A percentile compares a stretch with the other conserved stretches of the same genome.
phyloP scores from a whole-genome alignment of 2,888 invertebrate genomes.

The Hyposoter dolosus region DNA sequence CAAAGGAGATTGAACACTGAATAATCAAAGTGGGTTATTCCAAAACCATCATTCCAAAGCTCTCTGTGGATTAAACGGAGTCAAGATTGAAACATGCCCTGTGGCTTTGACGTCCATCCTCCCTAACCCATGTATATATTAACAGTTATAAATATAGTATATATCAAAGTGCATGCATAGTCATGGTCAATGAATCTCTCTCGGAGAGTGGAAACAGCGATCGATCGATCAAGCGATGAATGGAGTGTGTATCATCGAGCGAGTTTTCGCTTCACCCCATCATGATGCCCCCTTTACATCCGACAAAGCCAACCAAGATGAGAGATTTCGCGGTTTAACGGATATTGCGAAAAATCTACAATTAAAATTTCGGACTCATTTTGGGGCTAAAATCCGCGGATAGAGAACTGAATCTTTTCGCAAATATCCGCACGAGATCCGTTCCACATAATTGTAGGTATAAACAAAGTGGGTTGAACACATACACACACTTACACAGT shows the following conservation, averaged over 20 bases:
- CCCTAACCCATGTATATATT: conserved; percentile 16
- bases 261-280: conserved; percentile 38
- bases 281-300: conserved; percentile 26
- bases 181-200: conserved; percentile 37
- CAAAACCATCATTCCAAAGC: conserved; percentile 4
- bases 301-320: conserved; percentile 41
- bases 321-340: conserved; percentile 1
- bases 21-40: conserved; percentile 22
- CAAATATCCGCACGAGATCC: too few species aligned
- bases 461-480: too few species aligned
- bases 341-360: background rate
- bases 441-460: too few species aligned
- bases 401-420: too few species aligned
- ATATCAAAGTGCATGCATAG: conserved; percentile 17
- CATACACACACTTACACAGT: too few species aligned
- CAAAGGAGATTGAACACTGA: conserved; percentile 23
- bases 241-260: conserved; percentile 41
- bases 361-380: background rate
- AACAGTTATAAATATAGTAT: background rate
- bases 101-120: conserved; percentile 36
- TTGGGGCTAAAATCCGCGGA: background rate
- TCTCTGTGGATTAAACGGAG: conserved; percentile 19
- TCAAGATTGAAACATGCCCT: conserved; percentile 8
- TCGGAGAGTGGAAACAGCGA: conserved; percentile 27
- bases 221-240: conserved; percentile 59